Conservation (phyloP, 2,797 vertebrate species). For the Tokudaia muenninki region DNA sequence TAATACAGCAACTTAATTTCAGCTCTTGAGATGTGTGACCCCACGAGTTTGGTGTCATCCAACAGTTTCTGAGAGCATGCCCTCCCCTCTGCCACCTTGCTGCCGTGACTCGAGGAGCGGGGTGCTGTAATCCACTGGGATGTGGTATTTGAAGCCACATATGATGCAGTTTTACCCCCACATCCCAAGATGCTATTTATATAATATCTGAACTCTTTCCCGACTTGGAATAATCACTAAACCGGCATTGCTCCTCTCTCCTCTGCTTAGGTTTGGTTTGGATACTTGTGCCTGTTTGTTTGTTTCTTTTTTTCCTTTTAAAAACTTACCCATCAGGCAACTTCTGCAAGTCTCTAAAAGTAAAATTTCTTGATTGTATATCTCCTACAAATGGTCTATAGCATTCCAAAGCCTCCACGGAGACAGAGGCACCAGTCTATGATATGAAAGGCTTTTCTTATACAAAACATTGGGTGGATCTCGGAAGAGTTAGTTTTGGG, state of each 20-base stretch:
- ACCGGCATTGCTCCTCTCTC: background rate
- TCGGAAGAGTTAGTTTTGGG: background rate
- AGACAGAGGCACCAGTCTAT: background rate
- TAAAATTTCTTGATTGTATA: background rate
- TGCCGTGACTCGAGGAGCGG: background rate
- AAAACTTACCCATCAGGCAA: background rate
- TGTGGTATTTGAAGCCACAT: background rate
- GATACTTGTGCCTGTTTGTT: background rate
- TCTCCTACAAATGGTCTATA: background rate
- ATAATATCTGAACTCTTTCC: background rate
- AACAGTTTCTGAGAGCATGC: background rate
- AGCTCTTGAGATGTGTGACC: fast-evolving
- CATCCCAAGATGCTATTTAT: background rate
- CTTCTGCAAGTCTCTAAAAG: background rate
- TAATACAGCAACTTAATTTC: background rate
- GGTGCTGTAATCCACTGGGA: background rate
- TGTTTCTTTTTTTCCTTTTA: background rate
- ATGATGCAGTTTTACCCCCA: background rate
- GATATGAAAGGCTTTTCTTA: background rate
- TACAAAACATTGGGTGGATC: background rate
- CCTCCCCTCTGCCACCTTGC: fast-evolving
- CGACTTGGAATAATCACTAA: background rate
- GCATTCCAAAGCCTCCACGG: background rate
- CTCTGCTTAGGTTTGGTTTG: background rate
- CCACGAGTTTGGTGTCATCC: background rate